phyloP scores from a whole-genome alignment of 1,140 invertebrate species.

The Drosophila mojavensis region DNA sequence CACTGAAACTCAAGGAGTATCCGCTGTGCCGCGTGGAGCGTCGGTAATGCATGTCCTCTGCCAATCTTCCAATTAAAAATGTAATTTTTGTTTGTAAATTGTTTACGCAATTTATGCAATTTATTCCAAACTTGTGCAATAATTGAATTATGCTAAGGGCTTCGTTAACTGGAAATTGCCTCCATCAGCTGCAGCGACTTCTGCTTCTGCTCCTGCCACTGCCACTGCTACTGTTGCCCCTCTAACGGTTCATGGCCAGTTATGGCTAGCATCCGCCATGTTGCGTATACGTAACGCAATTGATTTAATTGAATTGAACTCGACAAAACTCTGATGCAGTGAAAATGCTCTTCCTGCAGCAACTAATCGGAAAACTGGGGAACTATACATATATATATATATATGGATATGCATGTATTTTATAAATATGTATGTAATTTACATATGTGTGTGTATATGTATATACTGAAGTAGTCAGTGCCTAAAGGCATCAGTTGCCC shows the following conservation, averaged over 20 bases:
- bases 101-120: constrained; percentile 59
- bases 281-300: constrained; percentile 62
- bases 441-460: not conserved
- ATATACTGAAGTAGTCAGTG: not conserved
- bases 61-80: constrained; percentile 73
- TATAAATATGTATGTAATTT: not conserved
- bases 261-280: constrained; percentile 21
- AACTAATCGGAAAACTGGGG: constrained; percentile 31
- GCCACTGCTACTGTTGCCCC: not conserved
- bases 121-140: constrained; percentile 56
- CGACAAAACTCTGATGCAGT: not conserved
- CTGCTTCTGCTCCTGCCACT: not conserved
- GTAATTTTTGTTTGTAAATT: constrained; percentile 64
- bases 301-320: constrained; percentile 62
- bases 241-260: constrained; percentile 12
- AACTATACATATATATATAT: constrained; percentile 7
- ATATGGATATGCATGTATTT: not conserved
- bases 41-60: constrained; percentile 34
- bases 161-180: constrained; percentile 58
- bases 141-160: constrained; percentile 53
- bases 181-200: constrained; percentile 24
- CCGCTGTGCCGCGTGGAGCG: constrained; percentile 66
- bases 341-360: constrained; percentile 12
- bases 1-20: constrained; percentile 71
- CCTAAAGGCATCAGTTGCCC: not conserved